Evolutionary conservation across 2,888 invertebrate genomes (phyloP), one percentile per base, ranked within the genome.

Genomic region (Darwinula stevensoni): DNA sequence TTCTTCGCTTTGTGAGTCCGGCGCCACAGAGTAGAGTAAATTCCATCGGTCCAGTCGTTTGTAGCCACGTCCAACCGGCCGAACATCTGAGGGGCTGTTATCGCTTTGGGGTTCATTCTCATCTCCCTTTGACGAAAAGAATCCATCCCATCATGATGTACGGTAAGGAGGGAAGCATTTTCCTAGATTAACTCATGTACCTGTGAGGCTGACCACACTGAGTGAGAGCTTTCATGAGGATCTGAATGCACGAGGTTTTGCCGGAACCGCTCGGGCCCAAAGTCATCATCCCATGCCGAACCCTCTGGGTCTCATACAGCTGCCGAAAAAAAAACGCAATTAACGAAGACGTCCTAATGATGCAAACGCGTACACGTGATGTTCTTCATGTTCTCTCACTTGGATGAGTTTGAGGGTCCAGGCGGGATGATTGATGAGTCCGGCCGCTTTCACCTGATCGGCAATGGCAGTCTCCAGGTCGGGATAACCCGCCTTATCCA

Each of bases 21-120:
- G 26, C 88, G 61, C 91, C 88, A 91, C 0, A 91, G 56, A 0
- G 88, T 82, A 1, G 88, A 86, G 53, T 91, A 91, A 44, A 91
- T 86, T 4, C 91, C 91, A 49, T 91, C 88, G 0, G 88, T 91
- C 91, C 91, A 91, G 47, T 91, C 91, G 46, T 91, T 91, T 2
- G 88, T 91, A 3, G 88, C 86, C 1, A 91, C 88, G 47, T 91
- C 88, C 14, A 88, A 56, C 16, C 82, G 63, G 0, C 91, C 91
- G 48, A 91, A 91, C 91, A 91, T 91, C 58, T 91, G 88, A 1
- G 86, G 69, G 0, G 88, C 78, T 11, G 88, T 88, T 44, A 91
- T 88, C 12, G 88, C 78, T 56, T 91, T 91, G 1, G 91, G 91
- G 53, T 91, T 91, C 88, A 91, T 88, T 39, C 88, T 59, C 82